phyloP scores from a whole-genome alignment of 1,140 invertebrate genomes.

The Microplitis demolitor region DNA sequence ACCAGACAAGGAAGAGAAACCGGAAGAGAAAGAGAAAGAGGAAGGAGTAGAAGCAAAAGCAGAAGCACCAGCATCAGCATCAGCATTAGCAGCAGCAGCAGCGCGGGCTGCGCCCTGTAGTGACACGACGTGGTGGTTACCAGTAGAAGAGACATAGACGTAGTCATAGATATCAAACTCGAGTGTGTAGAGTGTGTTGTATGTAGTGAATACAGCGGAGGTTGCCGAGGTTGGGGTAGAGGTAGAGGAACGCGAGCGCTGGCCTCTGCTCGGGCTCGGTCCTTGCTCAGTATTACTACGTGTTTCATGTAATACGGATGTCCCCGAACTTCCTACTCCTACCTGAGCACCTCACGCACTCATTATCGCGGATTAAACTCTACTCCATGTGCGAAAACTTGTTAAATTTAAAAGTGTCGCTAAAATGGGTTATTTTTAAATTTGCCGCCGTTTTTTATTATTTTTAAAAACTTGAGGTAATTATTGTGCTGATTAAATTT shows the following conservation, averaged over 20 bases:
- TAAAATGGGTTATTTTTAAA: no score
- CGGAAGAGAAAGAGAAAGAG: conserved; percentile 19
- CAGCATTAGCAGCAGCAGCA: conserved; percentile 4
- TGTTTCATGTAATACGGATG: not conserved
- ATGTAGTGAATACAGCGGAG: not conserved
- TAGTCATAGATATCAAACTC: not conserved
- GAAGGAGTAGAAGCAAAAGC: no score
- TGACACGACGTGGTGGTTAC: conserved; percentile 35
- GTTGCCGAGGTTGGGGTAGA: not conserved
- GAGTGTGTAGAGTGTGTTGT: not conserved
- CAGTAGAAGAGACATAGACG: conserved; percentile 32
- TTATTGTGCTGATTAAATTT: not conserved
- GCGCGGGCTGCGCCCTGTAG: conserved; percentile 38
- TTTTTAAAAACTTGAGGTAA: not conserved
- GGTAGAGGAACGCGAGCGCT: conserved; percentile 9
- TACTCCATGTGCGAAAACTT: no score
- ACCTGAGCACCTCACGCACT: not conserved
- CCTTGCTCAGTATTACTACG: conserved; percentile 1
- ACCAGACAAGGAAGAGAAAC: conserved; percentile 1
- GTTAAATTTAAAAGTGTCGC: no score
- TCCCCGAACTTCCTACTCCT: not conserved
- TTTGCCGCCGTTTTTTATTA: no score
- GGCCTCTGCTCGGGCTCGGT: conserved; percentile 32
- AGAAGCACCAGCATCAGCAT: no score
- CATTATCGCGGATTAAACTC: no score